These are phyloP conservation scores for Nemapogon koenigi DNA, from an alignment of 2,888 invertebrate genomes.

Conservation along the genomic window DNA sequence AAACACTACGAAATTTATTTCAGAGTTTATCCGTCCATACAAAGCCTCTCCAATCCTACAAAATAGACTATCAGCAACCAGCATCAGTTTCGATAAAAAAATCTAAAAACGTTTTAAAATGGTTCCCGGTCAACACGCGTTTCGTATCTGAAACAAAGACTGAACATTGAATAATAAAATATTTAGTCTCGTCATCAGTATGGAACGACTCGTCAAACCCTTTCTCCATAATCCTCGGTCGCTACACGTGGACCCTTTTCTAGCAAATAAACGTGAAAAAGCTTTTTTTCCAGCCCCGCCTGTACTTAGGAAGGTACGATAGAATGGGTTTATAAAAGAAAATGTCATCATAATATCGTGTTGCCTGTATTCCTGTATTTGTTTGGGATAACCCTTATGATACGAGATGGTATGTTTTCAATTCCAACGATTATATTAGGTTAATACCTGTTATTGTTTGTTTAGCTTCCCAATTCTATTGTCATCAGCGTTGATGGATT, in stretches of 20 bases:
- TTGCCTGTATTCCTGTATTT: slow-evolving; percentile 39
- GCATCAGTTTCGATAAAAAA: too few relatives aligned
- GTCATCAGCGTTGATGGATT: background rate
- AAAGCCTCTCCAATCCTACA: too few relatives aligned
- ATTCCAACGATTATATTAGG: slow-evolving; percentile 4
- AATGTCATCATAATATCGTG: slow-evolving; percentile 43
- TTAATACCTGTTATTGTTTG: too few relatives aligned
- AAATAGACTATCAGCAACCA: too few relatives aligned
- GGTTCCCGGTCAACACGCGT: too few relatives aligned
- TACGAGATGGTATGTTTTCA: slow-evolving; percentile 5
- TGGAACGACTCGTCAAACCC: slow-evolving; percentile 18
- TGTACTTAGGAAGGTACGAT: slow-evolving; percentile 22
- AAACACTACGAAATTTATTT: too few relatives aligned
- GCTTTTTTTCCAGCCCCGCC: slow-evolving; percentile 28
- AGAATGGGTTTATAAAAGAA: slow-evolving; percentile 37
- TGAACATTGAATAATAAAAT: slow-evolving; percentile 28
- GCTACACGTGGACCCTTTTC: slow-evolving; percentile 28
- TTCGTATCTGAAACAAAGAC: slow-evolving; percentile 13
- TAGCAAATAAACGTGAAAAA: slow-evolving; percentile 37
- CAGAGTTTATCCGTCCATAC: too few relatives aligned
- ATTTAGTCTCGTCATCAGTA: slow-evolving; percentile 36
- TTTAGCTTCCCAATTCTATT: background rate
- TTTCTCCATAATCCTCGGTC: slow-evolving; percentile 29
- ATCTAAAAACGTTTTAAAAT: too few relatives aligned
- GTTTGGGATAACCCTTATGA: slow-evolving; percentile 28